phyloP scores from a whole-genome alignment of 2,797 vertebrate genomes.

The Trichosurus vulpecula region DNA sequence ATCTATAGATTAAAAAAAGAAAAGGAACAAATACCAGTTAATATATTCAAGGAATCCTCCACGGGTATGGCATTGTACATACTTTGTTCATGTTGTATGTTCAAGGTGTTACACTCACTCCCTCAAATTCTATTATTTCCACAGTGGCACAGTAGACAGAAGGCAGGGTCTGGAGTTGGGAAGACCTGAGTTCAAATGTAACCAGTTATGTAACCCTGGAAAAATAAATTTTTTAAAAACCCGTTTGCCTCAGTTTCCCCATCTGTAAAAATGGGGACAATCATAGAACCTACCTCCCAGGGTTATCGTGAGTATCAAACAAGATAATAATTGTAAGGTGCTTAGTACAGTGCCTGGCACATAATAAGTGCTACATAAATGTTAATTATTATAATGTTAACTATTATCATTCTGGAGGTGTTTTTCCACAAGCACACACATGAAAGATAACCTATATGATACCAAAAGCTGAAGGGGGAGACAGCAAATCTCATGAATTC shows the following conservation, averaged over 20 bases:
- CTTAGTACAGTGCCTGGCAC: background rate
- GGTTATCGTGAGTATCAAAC: background rate
- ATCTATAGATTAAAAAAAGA: slow-evolving; percentile 85
- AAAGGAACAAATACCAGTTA: slow-evolving; percentile 28
- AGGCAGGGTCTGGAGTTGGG: background rate
- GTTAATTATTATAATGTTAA: background rate
- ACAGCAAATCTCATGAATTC: background rate
- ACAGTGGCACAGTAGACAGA: background rate
- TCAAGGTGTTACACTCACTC: background rate
- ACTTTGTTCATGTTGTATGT: background rate
- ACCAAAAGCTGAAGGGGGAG: background rate
- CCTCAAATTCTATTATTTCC: slow-evolving; percentile 14
- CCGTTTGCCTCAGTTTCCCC: background rate
- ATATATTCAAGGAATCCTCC: background rate
- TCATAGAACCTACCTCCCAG: background rate
- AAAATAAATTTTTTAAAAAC: background rate
- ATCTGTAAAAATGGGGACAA: background rate
- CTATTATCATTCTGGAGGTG: background rate
- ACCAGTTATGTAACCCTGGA: background rate
- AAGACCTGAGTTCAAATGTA: background rate
- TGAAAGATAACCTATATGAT: slow-evolving; percentile 30
- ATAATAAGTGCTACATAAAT: background rate
- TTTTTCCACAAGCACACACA: slow-evolving; percentile 20
- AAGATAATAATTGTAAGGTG: background rate
- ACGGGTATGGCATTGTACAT: background rate